These are phyloP conservation scores for Ips typographus DNA, from an alignment of 1,140 invertebrate genomes.

Conservation along the genomic window DNA sequence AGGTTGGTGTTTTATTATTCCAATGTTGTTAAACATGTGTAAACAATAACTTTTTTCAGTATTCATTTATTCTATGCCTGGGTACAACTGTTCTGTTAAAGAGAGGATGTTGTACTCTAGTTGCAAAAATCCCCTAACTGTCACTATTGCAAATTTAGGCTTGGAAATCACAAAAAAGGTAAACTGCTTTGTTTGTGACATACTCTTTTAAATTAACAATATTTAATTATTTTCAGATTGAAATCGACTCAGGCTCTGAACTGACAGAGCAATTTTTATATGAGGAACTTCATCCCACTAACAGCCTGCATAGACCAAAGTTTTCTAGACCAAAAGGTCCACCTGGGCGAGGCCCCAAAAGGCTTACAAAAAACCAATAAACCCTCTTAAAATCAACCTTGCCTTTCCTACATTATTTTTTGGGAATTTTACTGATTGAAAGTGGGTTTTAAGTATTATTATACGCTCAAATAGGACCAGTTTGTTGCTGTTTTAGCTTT, in stretches of 20 bases:
- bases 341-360: slow-evolving; percentile 85
- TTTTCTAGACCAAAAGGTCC: slow-evolving; percentile 96
- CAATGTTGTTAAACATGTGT: not conserved
- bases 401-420: not conserved
- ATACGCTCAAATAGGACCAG: slow-evolving; percentile 23
- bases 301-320: slow-evolving; percentile 83
- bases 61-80: slow-evolving; percentile 98
- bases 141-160: slow-evolving; percentile 75
- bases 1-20: slow-evolving; percentile 58
- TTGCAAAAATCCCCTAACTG: slow-evolving; percentile 86
- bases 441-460: slow-evolving; percentile 6
- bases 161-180: slow-evolving; percentile 83
- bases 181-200: not conserved
- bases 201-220: too few species aligned
- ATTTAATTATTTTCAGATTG: slow-evolving; percentile 66
- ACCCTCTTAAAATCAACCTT: not conserved
- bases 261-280: slow-evolving; percentile 86
- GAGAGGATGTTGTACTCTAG: slow-evolving; percentile 98
- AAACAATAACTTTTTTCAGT: slow-evolving; percentile 59
- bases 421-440: not conserved
- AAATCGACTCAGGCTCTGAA: slow-evolving; percentile 88
- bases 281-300: slow-evolving; percentile 93
- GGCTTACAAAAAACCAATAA: slow-evolving; percentile 72
- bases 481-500: slow-evolving; percentile 27
- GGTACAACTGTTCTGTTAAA: slow-evolving; percentile 90